Evolutionary conservation across 2,888 invertebrate species (phyloP).

Genomic region (Erannis defoliaria): DNA sequence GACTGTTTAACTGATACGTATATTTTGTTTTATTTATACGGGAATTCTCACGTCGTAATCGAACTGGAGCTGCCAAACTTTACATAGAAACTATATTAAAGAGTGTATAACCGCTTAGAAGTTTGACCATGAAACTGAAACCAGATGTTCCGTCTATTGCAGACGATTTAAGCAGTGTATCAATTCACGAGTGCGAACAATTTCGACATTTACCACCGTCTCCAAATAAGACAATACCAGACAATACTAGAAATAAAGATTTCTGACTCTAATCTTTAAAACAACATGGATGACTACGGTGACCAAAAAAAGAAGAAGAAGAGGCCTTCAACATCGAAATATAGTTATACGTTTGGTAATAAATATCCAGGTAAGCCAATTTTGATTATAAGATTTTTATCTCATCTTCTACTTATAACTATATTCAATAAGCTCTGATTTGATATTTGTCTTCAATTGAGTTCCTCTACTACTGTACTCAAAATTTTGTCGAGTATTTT

Average conservation of each 20-base stretch:
- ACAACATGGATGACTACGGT: conserved; percentile 18
- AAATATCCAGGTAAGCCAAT: conserved; percentile 75
- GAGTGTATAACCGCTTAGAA: background rate
- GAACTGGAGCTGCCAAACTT: no score
- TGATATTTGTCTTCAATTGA: no score
- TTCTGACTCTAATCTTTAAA: background rate
- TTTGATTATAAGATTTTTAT: no score
- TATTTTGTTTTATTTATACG: no score
- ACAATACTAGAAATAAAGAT: background rate
- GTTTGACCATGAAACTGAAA: background rate
- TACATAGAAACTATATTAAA: no score
- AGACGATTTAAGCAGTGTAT: conserved; percentile 12
- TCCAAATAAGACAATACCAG: background rate
- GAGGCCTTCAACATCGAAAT: conserved; percentile 75
- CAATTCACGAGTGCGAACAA: conserved; percentile 2
- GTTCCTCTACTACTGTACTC: background rate
- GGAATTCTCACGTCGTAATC: no score
- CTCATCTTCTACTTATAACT: no score
- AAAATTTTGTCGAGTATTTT: background rate
- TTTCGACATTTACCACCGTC: background rate
- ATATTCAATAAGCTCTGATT: no score
- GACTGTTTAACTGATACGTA: no score
- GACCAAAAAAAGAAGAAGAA: conserved; percentile 65
- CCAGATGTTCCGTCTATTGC: conserved; percentile 5
- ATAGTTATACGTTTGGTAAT: conserved; percentile 83